phyloP scores from a whole-genome alignment of 1,140 invertebrate species.

The Lucilia sericata region DNA sequence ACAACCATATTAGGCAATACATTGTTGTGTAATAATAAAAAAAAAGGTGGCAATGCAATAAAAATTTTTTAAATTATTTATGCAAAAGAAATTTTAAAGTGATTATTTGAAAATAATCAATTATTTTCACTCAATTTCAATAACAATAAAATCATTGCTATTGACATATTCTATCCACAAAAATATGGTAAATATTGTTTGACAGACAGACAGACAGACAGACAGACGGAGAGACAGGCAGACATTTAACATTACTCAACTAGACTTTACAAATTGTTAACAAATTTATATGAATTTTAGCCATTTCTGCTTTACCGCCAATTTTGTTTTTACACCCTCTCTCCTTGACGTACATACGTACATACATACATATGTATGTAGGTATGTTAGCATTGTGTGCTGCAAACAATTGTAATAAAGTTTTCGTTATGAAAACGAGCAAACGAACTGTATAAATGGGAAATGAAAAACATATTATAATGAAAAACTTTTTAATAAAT shows the following conservation, averaged over 20 bases:
- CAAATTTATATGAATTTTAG: background rate
- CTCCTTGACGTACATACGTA: too few species aligned
- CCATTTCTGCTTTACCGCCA: background rate
- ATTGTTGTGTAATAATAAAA: background rate
- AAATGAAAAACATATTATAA: background rate
- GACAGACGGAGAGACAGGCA: too few species aligned
- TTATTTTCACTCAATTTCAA: background rate
- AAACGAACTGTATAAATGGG: background rate
- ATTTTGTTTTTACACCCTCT: background rate
- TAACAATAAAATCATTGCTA: background rate
- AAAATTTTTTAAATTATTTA: too few species aligned
- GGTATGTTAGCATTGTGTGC: background rate
- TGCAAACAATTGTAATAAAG: background rate
- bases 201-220: too few species aligned
- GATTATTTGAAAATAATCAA: background rate
- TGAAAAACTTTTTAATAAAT: conserved; percentile 7
- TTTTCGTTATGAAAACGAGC: background rate
- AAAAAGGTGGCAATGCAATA: background rate
- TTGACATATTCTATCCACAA: background rate
- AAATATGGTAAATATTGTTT: background rate
- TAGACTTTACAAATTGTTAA: background rate
- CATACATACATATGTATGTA: too few species aligned
- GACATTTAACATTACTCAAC: too few species aligned
- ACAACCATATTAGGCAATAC: background rate
- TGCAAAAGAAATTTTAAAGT: background rate